Percentiles rank a stretch among this genome's conserved stretches.
These are phyloP conservation scores for Temnopleurus reevesii DNA, from an alignment of 53 echinoderm and acorn worm species.

Conservation along the genomic window DNA sequence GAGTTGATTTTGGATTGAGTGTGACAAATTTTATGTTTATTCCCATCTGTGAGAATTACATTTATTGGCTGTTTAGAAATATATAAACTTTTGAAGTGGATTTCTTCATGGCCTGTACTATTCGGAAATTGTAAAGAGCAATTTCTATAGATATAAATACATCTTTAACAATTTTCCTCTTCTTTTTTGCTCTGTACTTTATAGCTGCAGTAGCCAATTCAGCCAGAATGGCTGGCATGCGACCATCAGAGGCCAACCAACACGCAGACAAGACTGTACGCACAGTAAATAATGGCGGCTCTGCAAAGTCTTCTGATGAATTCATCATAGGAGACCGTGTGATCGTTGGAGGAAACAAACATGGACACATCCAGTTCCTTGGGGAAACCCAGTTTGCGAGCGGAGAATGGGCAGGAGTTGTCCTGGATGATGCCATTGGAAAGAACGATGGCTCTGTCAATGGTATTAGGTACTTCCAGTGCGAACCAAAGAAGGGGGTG, in stretches of 20 bases:
- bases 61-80: too few species aligned
- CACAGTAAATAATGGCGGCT: constrained; percentile 46
- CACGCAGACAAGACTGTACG: constrained; percentile 82
- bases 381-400: constrained; percentile 94
- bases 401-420: constrained; percentile 96
- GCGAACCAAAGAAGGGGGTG: constrained; percentile 88
- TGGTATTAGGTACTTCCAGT: constrained; percentile 96
- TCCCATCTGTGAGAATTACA: too few species aligned
- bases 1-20: too few species aligned
- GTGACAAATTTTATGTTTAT: too few species aligned
- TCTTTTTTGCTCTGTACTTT: neutral
- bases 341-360: constrained; percentile 92
- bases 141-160: too few species aligned
- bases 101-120: too few species aligned
- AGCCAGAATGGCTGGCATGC: constrained; percentile 90
- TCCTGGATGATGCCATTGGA: constrained; percentile 86
- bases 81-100: too few species aligned
- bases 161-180: too few species aligned
- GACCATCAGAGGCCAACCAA: constrained; percentile 78
- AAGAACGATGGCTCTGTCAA: constrained; percentile 97
- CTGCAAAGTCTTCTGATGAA: constrained; percentile 63
- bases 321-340: constrained; percentile 95
- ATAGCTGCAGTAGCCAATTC: constrained; percentile 96
- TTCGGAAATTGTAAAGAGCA: too few species aligned
- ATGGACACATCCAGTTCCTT: constrained; percentile 90